Percentiles rank a stretch among this genome's conserved stretches.
Evolutionary conservation across 2,888 invertebrate genomes (phyloP).

Genomic region (Mycalesis mineus): DNA sequence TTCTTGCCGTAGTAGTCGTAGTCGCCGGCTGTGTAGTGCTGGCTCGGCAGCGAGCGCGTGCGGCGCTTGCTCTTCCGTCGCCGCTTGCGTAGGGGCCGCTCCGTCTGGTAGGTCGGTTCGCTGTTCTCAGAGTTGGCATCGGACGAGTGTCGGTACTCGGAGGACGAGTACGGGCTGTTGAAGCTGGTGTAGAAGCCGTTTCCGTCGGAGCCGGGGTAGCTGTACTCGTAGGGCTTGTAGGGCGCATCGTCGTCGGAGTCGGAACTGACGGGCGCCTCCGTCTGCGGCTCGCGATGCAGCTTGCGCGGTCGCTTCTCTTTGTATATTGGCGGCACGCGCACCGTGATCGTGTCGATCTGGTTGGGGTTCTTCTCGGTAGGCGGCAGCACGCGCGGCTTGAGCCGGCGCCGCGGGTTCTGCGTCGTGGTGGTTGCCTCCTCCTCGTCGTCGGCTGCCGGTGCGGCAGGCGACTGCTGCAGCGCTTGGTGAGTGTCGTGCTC

Average conservation of each 20-base stretch:
- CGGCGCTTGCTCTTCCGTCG: constrained; percentile 52
- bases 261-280: constrained; percentile 32
- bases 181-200: not conserved
- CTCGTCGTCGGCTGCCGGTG: constrained; percentile 42
- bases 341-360: constrained; percentile 72
- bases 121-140: constrained; percentile 54
- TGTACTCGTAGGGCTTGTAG: constrained; percentile 6
- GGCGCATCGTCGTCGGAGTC: not conserved
- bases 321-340: constrained; percentile 72
- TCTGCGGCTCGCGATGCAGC: constrained; percentile 50
- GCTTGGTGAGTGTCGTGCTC: constrained; percentile 45
- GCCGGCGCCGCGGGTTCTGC: constrained; percentile 57
- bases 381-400: constrained; percentile 65
- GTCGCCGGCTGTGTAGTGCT: constrained; percentile 48
- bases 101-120: constrained; percentile 42
- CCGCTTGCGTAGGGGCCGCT: constrained; percentile 50
- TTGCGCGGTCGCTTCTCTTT: constrained; percentile 66
- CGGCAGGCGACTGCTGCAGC: constrained; percentile 36
- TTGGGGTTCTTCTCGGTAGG: constrained; percentile 72
- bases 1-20: constrained; percentile 65
- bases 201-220: not conserved
- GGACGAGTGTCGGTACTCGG: constrained; percentile 32
- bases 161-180: constrained; percentile 6
- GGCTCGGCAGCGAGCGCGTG: constrained; percentile 43
- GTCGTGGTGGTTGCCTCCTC: constrained; percentile 65